Conservation (phyloP, 2,888 invertebrate species). For the Dryococelus australis region DNA sequence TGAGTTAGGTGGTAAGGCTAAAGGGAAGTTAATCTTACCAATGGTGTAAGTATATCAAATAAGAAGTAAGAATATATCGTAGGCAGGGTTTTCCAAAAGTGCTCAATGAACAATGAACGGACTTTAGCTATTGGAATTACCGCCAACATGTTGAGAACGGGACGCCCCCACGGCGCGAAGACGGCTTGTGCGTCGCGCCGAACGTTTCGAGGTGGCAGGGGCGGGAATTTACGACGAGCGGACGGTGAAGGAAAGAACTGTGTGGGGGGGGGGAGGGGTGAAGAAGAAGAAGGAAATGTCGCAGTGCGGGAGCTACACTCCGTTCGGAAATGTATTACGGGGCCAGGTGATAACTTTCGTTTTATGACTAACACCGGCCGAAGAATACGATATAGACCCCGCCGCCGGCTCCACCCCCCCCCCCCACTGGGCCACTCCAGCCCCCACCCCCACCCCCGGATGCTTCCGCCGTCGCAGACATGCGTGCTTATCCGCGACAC, state of each 20-base stretch:
- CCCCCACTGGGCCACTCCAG: not conserved
- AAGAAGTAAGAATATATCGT: no score
- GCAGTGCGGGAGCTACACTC: not conserved
- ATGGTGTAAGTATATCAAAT: no score
- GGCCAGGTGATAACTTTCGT: slow-evolving; percentile 16
- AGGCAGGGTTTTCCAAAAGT: no score
- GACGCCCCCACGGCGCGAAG: not conserved
- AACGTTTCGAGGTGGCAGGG: not conserved
- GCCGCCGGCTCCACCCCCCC: no score
- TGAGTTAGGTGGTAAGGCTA: no score
- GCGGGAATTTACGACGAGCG: not conserved
- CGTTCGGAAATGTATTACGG: slow-evolving; percentile 7
- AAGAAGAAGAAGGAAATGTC: slow-evolving; percentile 4
- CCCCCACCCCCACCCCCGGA: no score
- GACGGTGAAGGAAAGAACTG: not conserved
- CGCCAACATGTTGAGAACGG: not conserved
- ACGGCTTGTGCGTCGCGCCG: no score
- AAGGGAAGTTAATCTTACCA: no score
- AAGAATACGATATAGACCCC: not conserved
- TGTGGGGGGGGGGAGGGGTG: not conserved
- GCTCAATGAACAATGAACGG: no score
- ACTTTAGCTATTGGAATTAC: not conserved
- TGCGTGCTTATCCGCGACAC: not conserved
- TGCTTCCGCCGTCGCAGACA: not conserved
- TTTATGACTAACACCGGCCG: slow-evolving; percentile 9